Evolutionary conservation across 64 coral and sea anemone species (phyloP).

Genomic region (Platygyra sinensis): DNA sequence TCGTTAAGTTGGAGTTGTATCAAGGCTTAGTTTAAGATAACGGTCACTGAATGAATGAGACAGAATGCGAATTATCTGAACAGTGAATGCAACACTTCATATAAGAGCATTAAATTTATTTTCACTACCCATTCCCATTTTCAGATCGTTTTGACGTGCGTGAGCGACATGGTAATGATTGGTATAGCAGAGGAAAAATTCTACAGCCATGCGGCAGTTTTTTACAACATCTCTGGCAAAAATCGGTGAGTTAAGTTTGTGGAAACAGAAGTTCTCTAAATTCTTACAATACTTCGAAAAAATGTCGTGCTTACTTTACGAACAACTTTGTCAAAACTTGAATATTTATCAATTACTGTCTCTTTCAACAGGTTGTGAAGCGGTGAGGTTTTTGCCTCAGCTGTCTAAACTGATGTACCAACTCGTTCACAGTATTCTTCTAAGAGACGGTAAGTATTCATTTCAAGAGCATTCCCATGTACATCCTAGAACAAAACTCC

Average conservation of each 20-base stretch:
- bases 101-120: background rate
- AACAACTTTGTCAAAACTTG: too few species aligned
- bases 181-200: conserved; percentile 55
- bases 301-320: too few species aligned
- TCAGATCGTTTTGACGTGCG: conserved; percentile 38
- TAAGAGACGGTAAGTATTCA: conserved; percentile 29
- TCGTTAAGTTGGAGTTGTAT: too few species aligned
- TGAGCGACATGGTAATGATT: conserved; percentile 46
- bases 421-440: conserved; percentile 14
- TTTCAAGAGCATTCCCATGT: background rate
- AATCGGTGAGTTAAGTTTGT: conserved; percentile 32
- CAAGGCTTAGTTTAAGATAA: too few species aligned
- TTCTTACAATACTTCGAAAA: too few species aligned
- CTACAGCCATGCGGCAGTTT: conserved; percentile 31
- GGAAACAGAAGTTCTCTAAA: too few species aligned
- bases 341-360: too few species aligned
- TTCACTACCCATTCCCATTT: background rate
- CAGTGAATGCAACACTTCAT: too few species aligned
- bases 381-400: conserved; percentile 44
- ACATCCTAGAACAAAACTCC: background rate
- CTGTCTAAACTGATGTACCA: conserved; percentile 57
- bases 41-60: too few species aligned
- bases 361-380: conserved; percentile 43
- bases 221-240: conserved; percentile 54
- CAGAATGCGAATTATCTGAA: too few species aligned